A percentile compares a stretch with the other conserved stretches of the same genome.
Conservation (phyloP, 2,888 invertebrate genomes). For the Calameuta idolon region DNA sequence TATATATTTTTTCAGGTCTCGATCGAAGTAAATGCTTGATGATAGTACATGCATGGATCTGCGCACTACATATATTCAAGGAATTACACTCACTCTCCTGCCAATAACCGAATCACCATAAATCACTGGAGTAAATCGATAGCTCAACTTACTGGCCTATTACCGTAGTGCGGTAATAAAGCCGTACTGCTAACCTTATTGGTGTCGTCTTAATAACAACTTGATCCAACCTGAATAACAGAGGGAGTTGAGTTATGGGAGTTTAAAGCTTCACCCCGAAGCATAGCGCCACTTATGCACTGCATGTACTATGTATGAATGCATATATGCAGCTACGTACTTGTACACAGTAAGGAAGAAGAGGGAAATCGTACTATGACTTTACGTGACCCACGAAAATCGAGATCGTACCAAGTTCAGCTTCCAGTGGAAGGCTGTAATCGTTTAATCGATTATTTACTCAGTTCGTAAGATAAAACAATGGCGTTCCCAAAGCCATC, state of each 20-base stretch:
- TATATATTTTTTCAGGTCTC: neutral
- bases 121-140: slow-evolving; percentile 56
- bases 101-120: slow-evolving; percentile 31
- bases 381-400: neutral
- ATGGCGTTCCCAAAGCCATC: neutral
- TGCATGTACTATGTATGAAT: neutral
- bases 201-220: slow-evolving; percentile 64
- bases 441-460: neutral
- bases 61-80: neutral
- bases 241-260: slow-evolving; percentile 57
- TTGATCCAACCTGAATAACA: slow-evolving; percentile 50
- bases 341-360: neutral
- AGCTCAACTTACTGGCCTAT: slow-evolving; percentile 54
- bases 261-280: slow-evolving; percentile 35
- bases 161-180: slow-evolving; percentile 55
- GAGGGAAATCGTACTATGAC: neutral
- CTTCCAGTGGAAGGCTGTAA: neutral
- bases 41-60: neutral
- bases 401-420: neutral
- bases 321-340: neutral
- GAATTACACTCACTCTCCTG: neutral
- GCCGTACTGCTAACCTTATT: slow-evolving; percentile 61
- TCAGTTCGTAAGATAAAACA: neutral
- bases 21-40: neutral
- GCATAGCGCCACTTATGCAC: slow-evolving; percentile 1